phyloP scores from a whole-genome alignment of 2,113 vertebrate genomes.

The Zeus faber region DNA sequence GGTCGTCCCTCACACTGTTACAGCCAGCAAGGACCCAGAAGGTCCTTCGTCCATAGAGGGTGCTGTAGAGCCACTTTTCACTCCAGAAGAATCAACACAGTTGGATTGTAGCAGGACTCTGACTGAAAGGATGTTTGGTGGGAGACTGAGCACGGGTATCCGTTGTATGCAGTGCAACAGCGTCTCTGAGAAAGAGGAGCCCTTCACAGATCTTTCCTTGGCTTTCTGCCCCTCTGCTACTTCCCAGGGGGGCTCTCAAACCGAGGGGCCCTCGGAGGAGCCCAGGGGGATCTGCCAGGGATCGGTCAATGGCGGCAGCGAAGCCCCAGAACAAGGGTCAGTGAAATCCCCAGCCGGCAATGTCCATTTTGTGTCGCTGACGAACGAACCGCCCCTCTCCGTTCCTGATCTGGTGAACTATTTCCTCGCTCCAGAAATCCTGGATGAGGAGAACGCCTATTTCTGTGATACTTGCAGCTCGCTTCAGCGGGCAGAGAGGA shows the following conservation, averaged over 20 bases:
- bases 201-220: conserved; percentile 93
- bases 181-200: conserved; percentile 92
- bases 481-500: conserved; percentile 93
- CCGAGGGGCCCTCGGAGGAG: conserved; percentile 42
- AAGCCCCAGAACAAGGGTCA: conserved; percentile 44
- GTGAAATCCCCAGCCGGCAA: conserved; percentile 28
- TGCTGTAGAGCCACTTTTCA: conserved; percentile 20
- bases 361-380: conserved; percentile 39
- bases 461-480: conserved; percentile 93
- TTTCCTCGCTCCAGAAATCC: conserved; percentile 93
- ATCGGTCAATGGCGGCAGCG: conserved; percentile 73
- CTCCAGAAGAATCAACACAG: conserved; percentile 21
- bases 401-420: conserved; percentile 94
- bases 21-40: conserved; percentile 50
- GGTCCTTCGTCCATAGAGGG: conserved; percentile 52
- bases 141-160: conserved; percentile 87
- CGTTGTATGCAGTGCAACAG: conserved; percentile 89
- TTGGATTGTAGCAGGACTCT: conserved; percentile 74
- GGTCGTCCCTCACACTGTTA: conserved; percentile 11
- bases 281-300: conserved; percentile 62
- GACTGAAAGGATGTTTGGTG: conserved; percentile 93
- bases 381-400: conserved; percentile 76
- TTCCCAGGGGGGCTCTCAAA: conserved; percentile 42
- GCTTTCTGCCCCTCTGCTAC: conserved; percentile 86
- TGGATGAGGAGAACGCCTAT: conserved; percentile 95